Evolutionary conservation across 2,797 vertebrate species (phyloP), one percentile per base, ranked within the genome.

Genomic region (Paguma larvata): DNA sequence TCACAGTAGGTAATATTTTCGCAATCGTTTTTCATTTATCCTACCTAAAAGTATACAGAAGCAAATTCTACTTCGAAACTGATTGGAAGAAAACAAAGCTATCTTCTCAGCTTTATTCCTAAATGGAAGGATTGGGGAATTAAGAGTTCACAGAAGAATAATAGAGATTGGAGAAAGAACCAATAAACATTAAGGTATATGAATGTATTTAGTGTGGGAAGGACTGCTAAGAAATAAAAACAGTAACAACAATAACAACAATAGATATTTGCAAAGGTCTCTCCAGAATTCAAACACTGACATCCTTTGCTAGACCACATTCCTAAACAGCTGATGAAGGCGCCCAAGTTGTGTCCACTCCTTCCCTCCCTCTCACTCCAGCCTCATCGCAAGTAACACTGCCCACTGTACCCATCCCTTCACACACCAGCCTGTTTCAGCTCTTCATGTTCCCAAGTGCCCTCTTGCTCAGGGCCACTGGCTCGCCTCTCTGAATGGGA

Each of bases 31-130:
- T 93, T 86, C 83, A 75, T 85, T 97, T 96, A 89, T 73, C 80
- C 85, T 95, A 68, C 67, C 72, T 95, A 62, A 91, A 77, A 19
- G 68, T 93, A 62, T 67, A 92, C 34, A 89, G 80, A 92, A 92
- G 86, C 32, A 95, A 96, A 95, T 77, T 95, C 27, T 27, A 86
- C 44, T 97, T 86, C 75, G 67, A 87, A 95, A 88, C 1, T 92
- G 62, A 95, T 38, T 44, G 62, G 96, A 92, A 70, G 48, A 86
- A 97, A 96, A 89, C 38, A 94, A 91, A 95, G 86, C 53, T 89
- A 83, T 80, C 62, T 85, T 90, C 85, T 96, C 73, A 79, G 59
- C 19, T 94, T 87, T 78, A n/a, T 70, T 94, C 41, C n/a, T 91
- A 88, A 96, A 93, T 80, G 32, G n/a, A 92, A 95, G 34, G 27